Base-by-base conservation (phyloP, 1,140 invertebrate genomes). In the Pantala flavescens region DNA sequence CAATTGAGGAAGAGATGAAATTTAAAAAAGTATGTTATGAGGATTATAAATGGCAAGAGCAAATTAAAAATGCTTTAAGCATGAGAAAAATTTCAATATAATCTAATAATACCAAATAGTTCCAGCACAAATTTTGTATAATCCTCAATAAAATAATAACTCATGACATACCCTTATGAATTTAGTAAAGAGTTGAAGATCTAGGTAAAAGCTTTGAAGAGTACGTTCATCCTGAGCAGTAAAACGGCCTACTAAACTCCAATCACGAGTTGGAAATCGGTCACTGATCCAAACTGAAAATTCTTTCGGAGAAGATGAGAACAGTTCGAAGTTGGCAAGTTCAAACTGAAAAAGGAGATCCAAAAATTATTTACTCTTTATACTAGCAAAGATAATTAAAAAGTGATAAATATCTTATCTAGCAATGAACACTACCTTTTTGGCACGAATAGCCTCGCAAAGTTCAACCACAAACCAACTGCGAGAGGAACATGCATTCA, bases 401-500 rank as follows among this genome's bases (percentile, higher is more conserved):
- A 36, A 36, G 28, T 36, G 28, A 36, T 5, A 5, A 5, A 36
- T 36, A 36, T 9, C 28, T 36, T 36, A 5, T 36, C 9, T 9
- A n/a, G n/a, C 3, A 36, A 36, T 36, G 3, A 36, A 36, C 28
- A 36, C 9, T 75, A 86, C 83, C 78, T 93, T 93, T 80, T 94
- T 91, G 0, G 94, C 93, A 85, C 98, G 96, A 75, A 99, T 93
- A 1, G 95, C 92, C 81, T 99, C 98, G 82, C 98, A 99, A 0
- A 99, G 86, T 84, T 99, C 97, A 1, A 99, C 91, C 23, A 98
- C 90, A 82, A 99, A 97, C 95, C 97, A 98, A 74, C 95, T 92
- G 24, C 91, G 87, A 81, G 90, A 91, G 75, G 90, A 92, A 82
- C 98, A 99, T 7, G 95, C 93, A 82, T 98, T 99, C 24, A 99